A percentile compares a stretch with the other conserved stretches of the same genome.
Conservation (phyloP, 1,140 invertebrate genomes). For the Littorina saxatilis region DNA sequence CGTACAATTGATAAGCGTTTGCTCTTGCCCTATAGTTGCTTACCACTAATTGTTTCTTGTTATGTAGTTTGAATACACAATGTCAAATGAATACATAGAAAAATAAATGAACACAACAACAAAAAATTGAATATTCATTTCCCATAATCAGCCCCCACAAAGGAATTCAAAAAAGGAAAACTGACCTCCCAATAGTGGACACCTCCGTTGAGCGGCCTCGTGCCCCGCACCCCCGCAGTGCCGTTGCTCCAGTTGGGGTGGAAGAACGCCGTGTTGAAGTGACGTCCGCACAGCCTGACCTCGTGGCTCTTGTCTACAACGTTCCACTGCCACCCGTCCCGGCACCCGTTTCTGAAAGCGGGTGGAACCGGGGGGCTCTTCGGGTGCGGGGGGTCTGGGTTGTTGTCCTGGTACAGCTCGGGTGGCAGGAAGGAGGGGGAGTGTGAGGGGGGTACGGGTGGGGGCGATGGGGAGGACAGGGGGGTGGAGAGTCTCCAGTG, state of each 20-base stretch:
- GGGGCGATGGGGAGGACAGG: not conserved
- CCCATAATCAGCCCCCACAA: too few species aligned
- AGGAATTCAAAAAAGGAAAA: not conserved
- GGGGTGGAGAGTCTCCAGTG: not conserved
- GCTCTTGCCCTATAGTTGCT: too few species aligned
- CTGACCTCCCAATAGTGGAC: conserved; percentile 83
- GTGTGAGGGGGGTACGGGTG: not conserved
- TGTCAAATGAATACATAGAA: too few species aligned
- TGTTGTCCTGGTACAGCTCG: conserved; percentile 32
- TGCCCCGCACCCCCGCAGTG: conserved; percentile 83
- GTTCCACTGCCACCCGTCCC: conserved; percentile 84
- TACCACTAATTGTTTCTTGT: too few species aligned
- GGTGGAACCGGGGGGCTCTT: conserved; percentile 22
- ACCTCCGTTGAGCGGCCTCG: conserved; percentile 80
- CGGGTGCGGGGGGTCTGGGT: not conserved
- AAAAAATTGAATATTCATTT: not conserved
- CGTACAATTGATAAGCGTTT: too few species aligned
- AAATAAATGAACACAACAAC: too few species aligned
- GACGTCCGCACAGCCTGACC: conserved; percentile 79
- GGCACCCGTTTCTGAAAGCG: conserved; percentile 74
- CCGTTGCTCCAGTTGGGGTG: conserved; percentile 88
- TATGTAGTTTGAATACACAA: too few species aligned
- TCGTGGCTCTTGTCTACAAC: conserved; percentile 81
- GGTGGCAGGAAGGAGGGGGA: not conserved
- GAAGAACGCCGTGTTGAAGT: conserved; percentile 77